Base-by-base conservation (phyloP, 2,888 invertebrate genomes). In the Latheticus oryzae region DNA sequence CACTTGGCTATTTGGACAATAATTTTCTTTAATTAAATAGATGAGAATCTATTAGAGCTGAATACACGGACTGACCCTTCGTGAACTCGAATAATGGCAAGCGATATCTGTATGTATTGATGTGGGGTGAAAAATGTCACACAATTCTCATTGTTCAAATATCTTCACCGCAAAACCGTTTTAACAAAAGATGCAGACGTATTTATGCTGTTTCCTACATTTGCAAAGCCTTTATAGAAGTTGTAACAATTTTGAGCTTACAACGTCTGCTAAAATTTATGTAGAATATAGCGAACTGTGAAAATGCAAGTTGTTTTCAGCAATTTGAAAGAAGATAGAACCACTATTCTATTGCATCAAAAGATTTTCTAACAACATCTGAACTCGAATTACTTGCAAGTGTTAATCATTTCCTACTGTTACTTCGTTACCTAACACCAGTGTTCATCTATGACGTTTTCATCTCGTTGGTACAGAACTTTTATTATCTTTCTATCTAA, bases 1-100 rank as follows among this genome's bases (percentile, higher is more conserved):
- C 19, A 30, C 23, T 30, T 12, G 45, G 3, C 45, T 19, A 45
- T 45, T 45, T 45, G 9, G 19, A 45, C 24, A 35, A 35, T 33
- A 35, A 48, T 48, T 48, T 35, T 35, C 35, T 48, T 48, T 48
- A 48, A 35, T 48, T 48, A 48, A 23, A 48, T 35, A 23, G 35
- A 33, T 30, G 32, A 32, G 19, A 45, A 45, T 19, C 32, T 32
- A 30, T 45, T 45, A 45, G n/a, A 3, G 26, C 8, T 26, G 15
- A 42, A 42, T 15, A 42, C 30, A 30, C 5, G 28, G 30, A 30
- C 30, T 42, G 26, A 26, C 40, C 40, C 24, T 26, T 26, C 26
- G 5, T 26, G 40, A 42, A 42, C 21, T 42, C 38, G 38, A 26
- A 42, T 42, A 16, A 43, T 40, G 26, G 12, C 40, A 16, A 26